Conservation (phyloP, 2,113 vertebrate species). For the Thymallus thymallus region DNA sequence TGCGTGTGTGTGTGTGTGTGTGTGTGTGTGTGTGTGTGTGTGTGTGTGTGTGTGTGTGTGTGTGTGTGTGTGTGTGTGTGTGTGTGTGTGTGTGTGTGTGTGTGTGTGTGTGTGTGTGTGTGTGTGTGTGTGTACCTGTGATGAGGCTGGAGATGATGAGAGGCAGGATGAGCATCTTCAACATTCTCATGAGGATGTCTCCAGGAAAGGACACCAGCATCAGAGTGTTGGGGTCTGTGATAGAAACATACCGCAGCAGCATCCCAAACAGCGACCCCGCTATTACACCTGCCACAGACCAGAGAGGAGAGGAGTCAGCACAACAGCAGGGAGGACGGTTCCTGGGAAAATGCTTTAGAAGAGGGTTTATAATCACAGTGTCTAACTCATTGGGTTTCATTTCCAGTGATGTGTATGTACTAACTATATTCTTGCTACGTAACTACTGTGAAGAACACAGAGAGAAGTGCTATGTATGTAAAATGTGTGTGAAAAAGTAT, state of each 20-base stretch:
- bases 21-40: background rate
- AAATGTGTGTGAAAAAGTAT: too few species aligned
- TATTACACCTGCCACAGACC: slow-evolving; percentile 69
- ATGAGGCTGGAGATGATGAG: slow-evolving; percentile 85
- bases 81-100: slow-evolving; percentile 14
- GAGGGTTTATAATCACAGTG: too few species aligned
- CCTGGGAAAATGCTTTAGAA: too few species aligned
- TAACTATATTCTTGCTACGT: too few species aligned
- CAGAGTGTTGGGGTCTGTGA: slow-evolving; percentile 61
- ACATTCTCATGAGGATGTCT: slow-evolving; percentile 84
- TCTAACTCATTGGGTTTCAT: too few species aligned
- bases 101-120: background rate
- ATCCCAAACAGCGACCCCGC: slow-evolving; percentile 73
- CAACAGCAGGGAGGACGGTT: background rate
- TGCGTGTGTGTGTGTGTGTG: background rate
- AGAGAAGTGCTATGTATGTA: too few species aligned
- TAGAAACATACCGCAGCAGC: slow-evolving; percentile 71
- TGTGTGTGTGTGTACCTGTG: slow-evolving; percentile 64
- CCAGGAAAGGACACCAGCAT: slow-evolving; percentile 81
- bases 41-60: slow-evolving; percentile 1
- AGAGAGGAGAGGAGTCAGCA: background rate
- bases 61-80: slow-evolving; percentile 3
- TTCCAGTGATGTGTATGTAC: too few species aligned
- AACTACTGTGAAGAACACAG: too few species aligned
- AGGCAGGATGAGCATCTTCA: slow-evolving; percentile 85